Conservation (phyloP, 2,888 invertebrate species). For the Lomographa bimaculata region DNA sequence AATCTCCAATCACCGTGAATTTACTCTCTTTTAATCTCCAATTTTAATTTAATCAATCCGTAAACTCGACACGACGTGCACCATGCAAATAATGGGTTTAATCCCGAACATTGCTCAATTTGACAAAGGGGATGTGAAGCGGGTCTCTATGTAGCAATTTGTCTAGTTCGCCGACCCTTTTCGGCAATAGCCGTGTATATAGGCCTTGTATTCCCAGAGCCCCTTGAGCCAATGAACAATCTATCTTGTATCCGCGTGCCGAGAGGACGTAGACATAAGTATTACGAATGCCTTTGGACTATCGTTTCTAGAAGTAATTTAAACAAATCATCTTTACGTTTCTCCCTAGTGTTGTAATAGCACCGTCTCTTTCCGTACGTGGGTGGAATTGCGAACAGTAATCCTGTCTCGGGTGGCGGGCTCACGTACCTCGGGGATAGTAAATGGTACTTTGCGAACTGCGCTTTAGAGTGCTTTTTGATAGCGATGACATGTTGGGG, state of each 20-base stretch:
- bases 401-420: slow-evolving; percentile 49
- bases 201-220: slow-evolving; percentile 45
- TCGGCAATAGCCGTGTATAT: slow-evolving; percentile 49
- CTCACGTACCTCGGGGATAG: slow-evolving; percentile 44
- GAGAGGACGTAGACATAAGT: slow-evolving; percentile 43
- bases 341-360: slow-evolving; percentile 49
- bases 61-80: slow-evolving; percentile 52
- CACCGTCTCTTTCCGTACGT: slow-evolving; percentile 55
- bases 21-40: slow-evolving; percentile 42
- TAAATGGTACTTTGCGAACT: slow-evolving; percentile 60
- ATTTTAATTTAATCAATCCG: slow-evolving; percentile 52
- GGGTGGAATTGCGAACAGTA: slow-evolving; percentile 58
- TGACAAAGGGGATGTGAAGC: slow-evolving; percentile 53
- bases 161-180: slow-evolving; percentile 68
- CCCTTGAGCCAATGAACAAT: slow-evolving; percentile 57
- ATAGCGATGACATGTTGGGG: slow-evolving; percentile 43
- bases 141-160: slow-evolving; percentile 59
- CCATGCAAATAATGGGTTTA: slow-evolving; percentile 65
- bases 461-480: slow-evolving; percentile 57
- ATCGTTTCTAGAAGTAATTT: slow-evolving; percentile 57
- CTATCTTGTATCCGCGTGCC: slow-evolving; percentile 56
- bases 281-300: slow-evolving; percentile 53
- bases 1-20: slow-evolving; percentile 51
- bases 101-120: slow-evolving; percentile 50
- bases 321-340: slow-evolving; percentile 54